phyloP scores from a whole-genome alignment of 2,113 vertebrate genomes.

The Sciurus niger region DNA sequence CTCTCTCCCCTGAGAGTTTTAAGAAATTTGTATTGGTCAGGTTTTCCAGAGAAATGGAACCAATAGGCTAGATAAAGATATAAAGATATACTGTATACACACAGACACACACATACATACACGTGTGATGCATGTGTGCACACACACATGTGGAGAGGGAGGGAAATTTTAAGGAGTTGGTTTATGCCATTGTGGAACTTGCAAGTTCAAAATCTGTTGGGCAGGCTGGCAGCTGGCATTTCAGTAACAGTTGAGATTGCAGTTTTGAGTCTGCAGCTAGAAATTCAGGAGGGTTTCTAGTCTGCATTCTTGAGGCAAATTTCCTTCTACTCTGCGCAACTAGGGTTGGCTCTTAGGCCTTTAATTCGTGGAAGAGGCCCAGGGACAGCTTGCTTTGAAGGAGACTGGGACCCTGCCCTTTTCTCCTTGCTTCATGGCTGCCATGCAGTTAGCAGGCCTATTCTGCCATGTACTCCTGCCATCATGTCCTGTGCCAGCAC shows the following conservation, averaged over 20 bases:
- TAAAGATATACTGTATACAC: not conserved
- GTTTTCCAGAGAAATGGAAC: not conserved
- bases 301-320: not conserved
- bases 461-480: not conserved
- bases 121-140: not conserved
- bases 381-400: not conserved
- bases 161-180: not conserved
- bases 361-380: not conserved
- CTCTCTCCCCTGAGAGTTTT: not conserved
- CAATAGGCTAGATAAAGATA: not conserved
- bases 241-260: not conserved
- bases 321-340: conserved; percentile 2
- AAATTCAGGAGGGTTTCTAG: not conserved
- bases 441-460: not conserved
- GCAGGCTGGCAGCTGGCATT: not conserved
- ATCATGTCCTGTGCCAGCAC: not conserved
- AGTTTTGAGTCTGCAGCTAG: not conserved
- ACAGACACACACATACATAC: not conserved
- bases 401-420: accelerated
- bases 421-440: not conserved
- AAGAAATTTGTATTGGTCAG: not conserved
- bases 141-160: not conserved
- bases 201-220: not conserved
- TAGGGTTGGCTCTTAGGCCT: not conserved
- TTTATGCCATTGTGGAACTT: not conserved